Evolutionary conservation across 2,888 invertebrate species (phyloP), one percentile per base, ranked within the genome.

Genomic region (Ptilodon capucinus): DNA sequence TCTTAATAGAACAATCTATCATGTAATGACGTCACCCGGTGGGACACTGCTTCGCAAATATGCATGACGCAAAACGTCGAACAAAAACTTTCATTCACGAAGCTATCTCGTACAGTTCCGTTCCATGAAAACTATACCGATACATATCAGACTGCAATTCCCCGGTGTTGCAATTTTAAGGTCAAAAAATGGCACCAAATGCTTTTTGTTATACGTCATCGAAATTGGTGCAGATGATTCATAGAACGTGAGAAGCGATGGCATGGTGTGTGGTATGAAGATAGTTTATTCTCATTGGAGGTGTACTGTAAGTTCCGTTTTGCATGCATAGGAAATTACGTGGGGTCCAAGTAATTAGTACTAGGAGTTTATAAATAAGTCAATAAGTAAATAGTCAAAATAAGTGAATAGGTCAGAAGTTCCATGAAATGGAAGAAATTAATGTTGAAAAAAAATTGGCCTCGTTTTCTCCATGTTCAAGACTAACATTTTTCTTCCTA

Each of bases 21-120:
- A 39, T 41, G 53, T 57, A 44, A 48, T 69, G 62, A 62, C 64
- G 65, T 69, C 64, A 68, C 44, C 54, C 41, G 46, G 44, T 48
- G 47, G 46, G 42, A 42, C 40, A 42, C 38, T 13, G 34, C 32
- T 16, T 13, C 25, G 34, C 39, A 46, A 50, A 42, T 14, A 32
- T 42, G 18, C 57, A 59, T 67, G 69, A 69, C 57, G 65, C 53
- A 53, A 40, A 50, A 42, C 39, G 19, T 2, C 13, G 46, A 48
- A 42, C 46, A 61, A 64, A 68, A 68, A 57, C 62, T 58, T 58
- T 54, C 60, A 34, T 57, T 62, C 65, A 60, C 60, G 67, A 54
- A 54, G 64, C 51, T 57, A 62, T 63, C 51, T 42, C 46, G 46
- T 52, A 39, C 58, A 60, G 68, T 68, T 71, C 70, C 72, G 70